These are phyloP conservation scores for Dasysyrphus tricinctus DNA, from an alignment of 2,888 invertebrate species.

Conservation along the genomic window DNA sequence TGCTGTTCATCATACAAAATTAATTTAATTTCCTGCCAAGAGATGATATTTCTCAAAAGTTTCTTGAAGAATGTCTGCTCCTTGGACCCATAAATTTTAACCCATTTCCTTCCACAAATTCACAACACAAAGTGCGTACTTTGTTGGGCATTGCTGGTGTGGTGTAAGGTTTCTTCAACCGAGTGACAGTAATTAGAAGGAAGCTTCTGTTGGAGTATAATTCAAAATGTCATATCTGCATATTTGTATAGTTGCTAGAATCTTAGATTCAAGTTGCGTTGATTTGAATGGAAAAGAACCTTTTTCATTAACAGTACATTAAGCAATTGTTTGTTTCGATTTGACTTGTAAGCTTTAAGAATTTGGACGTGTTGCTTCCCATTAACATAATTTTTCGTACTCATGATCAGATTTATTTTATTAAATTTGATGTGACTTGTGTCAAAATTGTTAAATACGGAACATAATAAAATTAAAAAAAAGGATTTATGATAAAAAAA, in stretches of 20 bases:
- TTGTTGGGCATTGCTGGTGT: neutral
- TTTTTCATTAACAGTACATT: constrained; percentile 48
- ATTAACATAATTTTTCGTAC: constrained; percentile 47
- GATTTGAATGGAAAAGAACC: constrained; percentile 29
- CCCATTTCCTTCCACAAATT: constrained; percentile 9
- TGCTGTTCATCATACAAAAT: constrained; percentile 37
- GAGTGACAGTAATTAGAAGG: constrained; percentile 61
- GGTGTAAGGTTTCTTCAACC: constrained; percentile 54
- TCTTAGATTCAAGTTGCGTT: constrained; percentile 27
- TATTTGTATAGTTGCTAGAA: constrained; percentile 1
- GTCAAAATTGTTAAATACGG: neutral
- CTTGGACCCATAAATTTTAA: constrained; percentile 37
- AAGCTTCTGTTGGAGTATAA: constrained; percentile 51
- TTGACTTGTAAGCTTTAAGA: constrained; percentile 44
- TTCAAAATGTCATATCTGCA: constrained; percentile 47
- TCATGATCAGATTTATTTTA: neutral
- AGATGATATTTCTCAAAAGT: constrained; percentile 35
- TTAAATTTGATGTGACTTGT: neutral
- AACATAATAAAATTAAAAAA: too few species aligned
- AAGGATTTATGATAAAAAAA: too few species aligned
- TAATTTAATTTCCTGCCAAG: constrained; percentile 58
- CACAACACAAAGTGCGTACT: neutral
- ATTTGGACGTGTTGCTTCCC: constrained; percentile 38
- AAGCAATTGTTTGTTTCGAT: constrained; percentile 46
- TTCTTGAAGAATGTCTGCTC: constrained; percentile 55